These are phyloP conservation scores for Gasterosteus aculeatus DNA, from an alignment of 2,113 vertebrate genomes.

Conservation along the genomic window DNA sequence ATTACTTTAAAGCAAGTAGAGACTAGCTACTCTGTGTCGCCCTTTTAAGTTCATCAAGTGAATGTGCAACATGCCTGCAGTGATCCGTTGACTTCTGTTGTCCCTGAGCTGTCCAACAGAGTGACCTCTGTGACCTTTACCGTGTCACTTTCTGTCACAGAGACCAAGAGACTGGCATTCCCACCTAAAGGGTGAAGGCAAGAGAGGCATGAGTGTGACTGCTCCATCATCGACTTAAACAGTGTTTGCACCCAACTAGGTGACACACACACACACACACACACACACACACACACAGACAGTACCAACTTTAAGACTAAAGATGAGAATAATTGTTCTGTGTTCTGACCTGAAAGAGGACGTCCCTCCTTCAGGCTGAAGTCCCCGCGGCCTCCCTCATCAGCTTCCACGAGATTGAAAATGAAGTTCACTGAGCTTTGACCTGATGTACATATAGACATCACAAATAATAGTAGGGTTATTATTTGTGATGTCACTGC, in stretches of 20 bases:
- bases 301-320: not conserved
- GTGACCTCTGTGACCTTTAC: slow-evolving; percentile 60
- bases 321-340: not conserved
- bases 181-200: slow-evolving; percentile 52
- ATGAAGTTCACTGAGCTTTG: slow-evolving; percentile 74
- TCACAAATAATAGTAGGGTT: not conserved
- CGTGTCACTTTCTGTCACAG: slow-evolving; percentile 66
- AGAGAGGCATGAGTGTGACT: slow-evolving; percentile 8
- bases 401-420: slow-evolving; percentile 67
- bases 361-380: slow-evolving; percentile 69
- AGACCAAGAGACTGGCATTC: slow-evolving; percentile 68
- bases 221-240: not conserved
- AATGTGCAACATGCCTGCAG: slow-evolving; percentile 44
- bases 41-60: not conserved
- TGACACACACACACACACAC: too few relatives aligned
- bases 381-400: slow-evolving; percentile 44
- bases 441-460: slow-evolving; percentile 52
- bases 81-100: slow-evolving; percentile 58
- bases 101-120: slow-evolving; percentile 64
- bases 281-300: too few relatives aligned
- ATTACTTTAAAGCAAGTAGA: not conserved
- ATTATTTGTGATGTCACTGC: not conserved
- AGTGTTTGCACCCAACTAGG: not conserved
- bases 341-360: slow-evolving; percentile 61
- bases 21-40: not conserved